Percentiles rank a stretch among this genome's conserved stretches.
These are phyloP conservation scores for Lomographa bimaculata DNA, from an alignment of 2,888 invertebrate genomes.

Conservation along the genomic window DNA sequence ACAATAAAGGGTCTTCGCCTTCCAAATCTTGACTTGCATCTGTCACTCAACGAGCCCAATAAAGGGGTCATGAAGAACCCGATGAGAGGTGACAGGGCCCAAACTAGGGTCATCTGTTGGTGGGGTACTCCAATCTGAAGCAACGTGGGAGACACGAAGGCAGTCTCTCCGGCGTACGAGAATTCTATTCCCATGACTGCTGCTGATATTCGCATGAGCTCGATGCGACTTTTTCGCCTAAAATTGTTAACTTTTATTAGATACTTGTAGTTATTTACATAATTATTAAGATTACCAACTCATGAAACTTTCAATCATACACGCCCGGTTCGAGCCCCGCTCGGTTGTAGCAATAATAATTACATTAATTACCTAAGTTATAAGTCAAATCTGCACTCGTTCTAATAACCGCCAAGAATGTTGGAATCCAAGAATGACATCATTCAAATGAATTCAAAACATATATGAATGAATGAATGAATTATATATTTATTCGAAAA, in stretches of 20 bases:
- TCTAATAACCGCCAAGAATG: no score
- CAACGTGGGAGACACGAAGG: conserved; percentile 97
- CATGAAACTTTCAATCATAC: no score
- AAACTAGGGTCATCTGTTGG: conserved; percentile 96
- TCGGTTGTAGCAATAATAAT: no score
- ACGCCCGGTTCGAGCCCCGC: no score
- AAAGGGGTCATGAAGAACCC: conserved; percentile 97
- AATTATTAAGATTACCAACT: no score
- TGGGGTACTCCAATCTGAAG: conserved; percentile 96
- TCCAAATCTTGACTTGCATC: conserved; percentile 91
- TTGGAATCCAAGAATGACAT: no score
- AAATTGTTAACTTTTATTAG: conserved; percentile 21
- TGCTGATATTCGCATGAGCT: conserved; percentile 94
- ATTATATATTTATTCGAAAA: no score
- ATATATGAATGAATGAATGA: no score
- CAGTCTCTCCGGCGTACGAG: conserved; percentile 98
- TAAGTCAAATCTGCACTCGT: no score
- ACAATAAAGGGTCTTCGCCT: conserved; percentile 96
- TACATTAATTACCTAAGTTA: no score
- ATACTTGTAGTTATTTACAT: conserved; percentile 1
- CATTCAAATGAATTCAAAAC: no score
- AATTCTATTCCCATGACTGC: conserved; percentile 99
- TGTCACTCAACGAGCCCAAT: conserved; percentile 95
- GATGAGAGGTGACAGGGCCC: conserved; percentile 96
- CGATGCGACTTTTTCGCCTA: conserved; percentile 90